phyloP scores from a whole-genome alignment of 2,888 invertebrate genomes.

The Entomobrya multifasciata region DNA sequence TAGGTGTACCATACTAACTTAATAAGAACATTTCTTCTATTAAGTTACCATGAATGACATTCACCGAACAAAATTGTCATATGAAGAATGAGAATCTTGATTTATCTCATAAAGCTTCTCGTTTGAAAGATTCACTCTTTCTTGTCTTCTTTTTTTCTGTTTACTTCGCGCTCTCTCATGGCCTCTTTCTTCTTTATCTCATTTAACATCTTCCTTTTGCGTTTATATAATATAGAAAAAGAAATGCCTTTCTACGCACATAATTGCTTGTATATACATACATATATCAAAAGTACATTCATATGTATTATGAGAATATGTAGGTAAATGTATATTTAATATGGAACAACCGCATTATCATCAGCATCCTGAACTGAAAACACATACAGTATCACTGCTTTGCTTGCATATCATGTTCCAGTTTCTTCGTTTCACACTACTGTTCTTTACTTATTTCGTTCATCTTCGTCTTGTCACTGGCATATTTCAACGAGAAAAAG shows the following conservation, averaged over 20 bases:
- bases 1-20: constrained; percentile 51
- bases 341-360: not conserved
- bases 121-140: constrained; percentile 62
- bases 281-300: not conserved
- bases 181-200: constrained; percentile 4
- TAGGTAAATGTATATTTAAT: not conserved
- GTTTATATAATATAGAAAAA: no score
- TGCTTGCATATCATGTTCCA: not conserved
- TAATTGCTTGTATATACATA: not conserved
- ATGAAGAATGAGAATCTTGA: constrained; percentile 69
- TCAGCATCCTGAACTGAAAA: constrained; percentile 10
- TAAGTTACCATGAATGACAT: constrained; percentile 71
- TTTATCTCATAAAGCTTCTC: constrained; percentile 68
- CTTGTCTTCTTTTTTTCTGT: constrained; percentile 36
- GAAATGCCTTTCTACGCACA: not conserved
- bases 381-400: not conserved
- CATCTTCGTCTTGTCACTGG: constrained; percentile 62
- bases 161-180: not conserved
- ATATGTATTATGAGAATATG: not conserved
- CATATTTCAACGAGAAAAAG: constrained; percentile 63
- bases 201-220: not conserved
- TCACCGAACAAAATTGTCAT: constrained; percentile 71
- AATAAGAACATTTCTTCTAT: constrained; percentile 69
- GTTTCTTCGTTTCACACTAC: not conserved
- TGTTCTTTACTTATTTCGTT: not conserved